These are phyloP conservation scores for Tenodera sinensis DNA, from an alignment of 2,888 invertebrate genomes.

Conservation along the genomic window DNA sequence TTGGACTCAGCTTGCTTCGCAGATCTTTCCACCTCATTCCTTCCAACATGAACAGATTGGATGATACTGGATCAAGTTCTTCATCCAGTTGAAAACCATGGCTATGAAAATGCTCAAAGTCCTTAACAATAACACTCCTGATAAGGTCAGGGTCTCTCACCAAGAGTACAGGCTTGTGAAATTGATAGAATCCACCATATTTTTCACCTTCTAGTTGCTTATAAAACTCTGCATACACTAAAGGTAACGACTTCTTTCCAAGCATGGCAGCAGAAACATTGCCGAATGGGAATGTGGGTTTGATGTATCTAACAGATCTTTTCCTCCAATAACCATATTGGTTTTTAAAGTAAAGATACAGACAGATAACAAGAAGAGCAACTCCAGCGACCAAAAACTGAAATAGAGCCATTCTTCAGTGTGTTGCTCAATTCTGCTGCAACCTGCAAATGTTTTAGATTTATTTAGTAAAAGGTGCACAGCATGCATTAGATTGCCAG, in stretches of 20 bases:
- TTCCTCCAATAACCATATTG: constrained; percentile 53
- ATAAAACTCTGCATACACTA: constrained; percentile 58
- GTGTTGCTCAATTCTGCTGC: neutral
- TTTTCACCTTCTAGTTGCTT: constrained; percentile 35
- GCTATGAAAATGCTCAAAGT: constrained; percentile 62
- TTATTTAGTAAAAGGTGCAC: neutral
- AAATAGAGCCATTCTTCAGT: neutral
- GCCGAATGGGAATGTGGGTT: constrained; percentile 62
- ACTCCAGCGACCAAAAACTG: neutral
- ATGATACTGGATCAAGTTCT: constrained; percentile 57
- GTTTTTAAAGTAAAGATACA: neutral
- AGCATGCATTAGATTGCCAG: too few relatives aligned
- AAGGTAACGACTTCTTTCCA: constrained; percentile 56
- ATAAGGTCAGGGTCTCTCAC: constrained; percentile 60
- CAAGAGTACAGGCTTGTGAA: constrained; percentile 53
- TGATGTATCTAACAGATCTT: constrained; percentile 53
- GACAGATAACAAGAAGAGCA: neutral
- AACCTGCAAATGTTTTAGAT: neutral
- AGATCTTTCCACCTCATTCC: constrained; percentile 61
- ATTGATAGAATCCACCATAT: constrained; percentile 23
- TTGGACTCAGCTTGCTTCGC: constrained; percentile 59
- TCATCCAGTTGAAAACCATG: constrained; percentile 64
- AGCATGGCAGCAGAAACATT: constrained; percentile 54
- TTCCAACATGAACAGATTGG: constrained; percentile 56
- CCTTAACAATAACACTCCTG: constrained; percentile 54